These are phyloP conservation scores for Rissa tridactyla DNA, from an alignment of 2,113 vertebrate species.

Conservation along the genomic window DNA sequence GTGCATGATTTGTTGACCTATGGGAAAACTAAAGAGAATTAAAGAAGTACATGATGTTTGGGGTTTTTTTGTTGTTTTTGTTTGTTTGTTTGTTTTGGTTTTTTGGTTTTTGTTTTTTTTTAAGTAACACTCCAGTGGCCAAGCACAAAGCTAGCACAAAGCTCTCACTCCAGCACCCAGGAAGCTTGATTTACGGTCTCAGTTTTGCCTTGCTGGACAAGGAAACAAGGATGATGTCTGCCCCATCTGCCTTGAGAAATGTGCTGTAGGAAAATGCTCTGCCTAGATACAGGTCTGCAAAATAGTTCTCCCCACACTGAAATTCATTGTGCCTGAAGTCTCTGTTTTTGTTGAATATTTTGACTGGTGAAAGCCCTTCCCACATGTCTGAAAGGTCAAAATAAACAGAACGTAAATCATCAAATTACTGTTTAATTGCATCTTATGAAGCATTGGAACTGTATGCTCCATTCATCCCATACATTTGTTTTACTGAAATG, in stretches of 20 bases:
- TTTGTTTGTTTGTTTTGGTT: background rate
- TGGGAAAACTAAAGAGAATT: background rate
- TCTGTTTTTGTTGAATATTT: background rate
- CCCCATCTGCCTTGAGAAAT: background rate
- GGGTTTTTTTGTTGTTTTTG: background rate
- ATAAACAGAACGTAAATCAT: background rate
- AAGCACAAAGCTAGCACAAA: background rate
- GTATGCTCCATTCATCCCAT: constrained; percentile 1
- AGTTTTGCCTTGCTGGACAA: background rate
- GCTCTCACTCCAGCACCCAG: background rate
- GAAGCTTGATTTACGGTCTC: background rate
- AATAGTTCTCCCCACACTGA: background rate
- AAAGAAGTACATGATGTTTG: background rate
- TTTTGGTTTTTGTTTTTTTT: background rate
- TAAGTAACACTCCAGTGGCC: background rate
- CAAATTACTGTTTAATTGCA: constrained; percentile 29
- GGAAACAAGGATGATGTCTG: background rate
- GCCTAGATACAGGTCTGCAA: background rate
- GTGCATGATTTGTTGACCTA: background rate
- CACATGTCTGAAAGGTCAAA: background rate
- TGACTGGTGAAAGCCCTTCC: background rate
- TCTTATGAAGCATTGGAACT: background rate
- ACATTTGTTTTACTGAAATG: constrained; percentile 5
- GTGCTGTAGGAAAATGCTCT: background rate
- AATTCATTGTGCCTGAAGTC: background rate